A percentile compares a stretch with the other conserved stretches of the same genome.
Evolutionary conservation across 2,113 vertebrate species (phyloP).

Genomic region (Oryzias javanicus): DNA sequence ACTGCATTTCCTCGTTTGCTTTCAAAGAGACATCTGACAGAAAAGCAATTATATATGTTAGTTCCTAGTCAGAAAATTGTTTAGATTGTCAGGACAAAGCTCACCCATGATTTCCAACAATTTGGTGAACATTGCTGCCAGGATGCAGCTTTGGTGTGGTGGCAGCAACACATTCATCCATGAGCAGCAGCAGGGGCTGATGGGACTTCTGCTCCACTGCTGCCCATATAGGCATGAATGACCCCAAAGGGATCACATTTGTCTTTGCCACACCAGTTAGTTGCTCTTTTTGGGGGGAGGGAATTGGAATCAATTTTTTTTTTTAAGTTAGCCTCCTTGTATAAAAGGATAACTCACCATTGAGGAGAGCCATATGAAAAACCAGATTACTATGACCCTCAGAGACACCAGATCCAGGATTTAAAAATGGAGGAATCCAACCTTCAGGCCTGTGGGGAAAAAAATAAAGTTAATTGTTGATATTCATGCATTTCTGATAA

Average conservation of each 20-base stretch:
- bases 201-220: conserved; percentile 70
- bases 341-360: conserved; percentile 48
- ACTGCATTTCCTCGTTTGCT: conserved; percentile 53
- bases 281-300: conserved; percentile 50
- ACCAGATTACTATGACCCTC: conserved; percentile 56
- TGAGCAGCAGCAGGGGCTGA: conserved; percentile 73
- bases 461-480: not conserved
- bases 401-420: conserved; percentile 40
- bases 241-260: conserved; percentile 70
- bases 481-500: not conserved
- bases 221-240: conserved; percentile 75
- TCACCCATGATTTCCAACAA: conserved; percentile 79
- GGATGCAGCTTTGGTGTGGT: conserved; percentile 39
- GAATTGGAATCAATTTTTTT: not conserved
- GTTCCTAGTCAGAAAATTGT: not conserved
- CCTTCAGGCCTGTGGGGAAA: conserved; percentile 37
- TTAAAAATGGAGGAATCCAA: conserved; percentile 40
- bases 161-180: conserved; percentile 77
- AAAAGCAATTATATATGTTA: not conserved
- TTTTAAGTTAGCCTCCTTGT: not conserved
- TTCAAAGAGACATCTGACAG: conserved; percentile 75
- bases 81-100: not conserved
- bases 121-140: conserved; percentile 48
- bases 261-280: conserved; percentile 56
- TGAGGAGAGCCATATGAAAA: conserved; percentile 73